These are phyloP conservation scores for Silurus glanis DNA, from an alignment of 2,113 vertebrate genomes.

Conservation along the genomic window DNA sequence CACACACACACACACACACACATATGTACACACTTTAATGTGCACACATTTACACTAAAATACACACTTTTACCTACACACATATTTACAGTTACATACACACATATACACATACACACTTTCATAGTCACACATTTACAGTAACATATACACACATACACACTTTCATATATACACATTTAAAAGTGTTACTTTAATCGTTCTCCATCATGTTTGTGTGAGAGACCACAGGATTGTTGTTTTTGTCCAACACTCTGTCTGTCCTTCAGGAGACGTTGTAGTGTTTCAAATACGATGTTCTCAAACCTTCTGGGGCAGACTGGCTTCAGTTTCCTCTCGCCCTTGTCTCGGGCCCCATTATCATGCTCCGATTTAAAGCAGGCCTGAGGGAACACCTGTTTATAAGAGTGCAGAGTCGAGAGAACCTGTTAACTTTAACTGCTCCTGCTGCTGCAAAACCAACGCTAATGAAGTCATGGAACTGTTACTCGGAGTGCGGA, in stretches of 20 bases:
- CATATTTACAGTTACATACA: too few relatives aligned
- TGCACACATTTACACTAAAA: too few relatives aligned
- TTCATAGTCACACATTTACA: background rate
- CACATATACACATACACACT: constrained; percentile 1
- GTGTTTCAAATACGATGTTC: constrained; percentile 49
- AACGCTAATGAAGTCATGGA: constrained; percentile 51
- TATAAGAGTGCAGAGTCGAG: constrained; percentile 54
- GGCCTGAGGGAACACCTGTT: constrained; percentile 68
- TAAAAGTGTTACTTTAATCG: background rate
- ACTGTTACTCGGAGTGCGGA: constrained; percentile 18
- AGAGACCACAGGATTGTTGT: constrained; percentile 34
- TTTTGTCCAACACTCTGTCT: constrained; percentile 46
- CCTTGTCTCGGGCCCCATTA: constrained; percentile 57
- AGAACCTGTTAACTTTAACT: constrained; percentile 57
- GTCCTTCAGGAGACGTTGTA: constrained; percentile 46
- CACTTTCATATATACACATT: background rate
- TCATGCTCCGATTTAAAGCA: constrained; percentile 62
- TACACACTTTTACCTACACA: too few relatives aligned
- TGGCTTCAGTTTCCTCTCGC: constrained; percentile 53
- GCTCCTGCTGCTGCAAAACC: constrained; percentile 46
- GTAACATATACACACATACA: background rate
- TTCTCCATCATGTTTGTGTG: constrained; percentile 6
- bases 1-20: too few relatives aligned
- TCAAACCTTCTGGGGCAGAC: constrained; percentile 51
- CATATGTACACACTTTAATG: too few relatives aligned